A percentile compares a stretch with the other conserved stretches of the same genome.
Evolutionary conservation across 2,888 invertebrate species (phyloP).

Genomic region (Folsomia candida): DNA sequence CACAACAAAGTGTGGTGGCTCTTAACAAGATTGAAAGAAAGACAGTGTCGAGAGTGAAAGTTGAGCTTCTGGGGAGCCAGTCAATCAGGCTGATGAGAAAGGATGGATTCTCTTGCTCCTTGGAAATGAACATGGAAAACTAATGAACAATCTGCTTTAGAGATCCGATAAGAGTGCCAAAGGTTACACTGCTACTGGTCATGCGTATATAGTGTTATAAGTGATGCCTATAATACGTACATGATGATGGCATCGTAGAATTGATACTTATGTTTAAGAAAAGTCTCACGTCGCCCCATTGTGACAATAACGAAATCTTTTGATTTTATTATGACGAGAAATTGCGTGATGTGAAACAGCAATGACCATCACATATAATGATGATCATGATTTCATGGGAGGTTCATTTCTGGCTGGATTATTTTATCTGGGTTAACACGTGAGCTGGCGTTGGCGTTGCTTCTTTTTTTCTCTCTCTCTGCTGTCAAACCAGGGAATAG

Average conservation of each 20-base stretch:
- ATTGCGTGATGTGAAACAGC: background rate
- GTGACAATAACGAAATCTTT: too few relatives aligned
- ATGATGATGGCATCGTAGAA: too few relatives aligned
- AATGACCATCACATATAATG: background rate
- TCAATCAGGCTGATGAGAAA: slow-evolving; percentile 19
- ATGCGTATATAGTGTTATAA: too few relatives aligned
- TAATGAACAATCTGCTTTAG: slow-evolving; percentile 12
- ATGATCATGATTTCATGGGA: background rate
- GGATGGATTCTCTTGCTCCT: slow-evolving; percentile 8
- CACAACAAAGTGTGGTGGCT: background rate
- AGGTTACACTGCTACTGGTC: too few relatives aligned
- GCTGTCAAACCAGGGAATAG: background rate
- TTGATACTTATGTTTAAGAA: too few relatives aligned
- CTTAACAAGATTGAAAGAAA: background rate
- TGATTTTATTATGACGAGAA: too few relatives aligned
- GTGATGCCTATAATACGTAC: too few relatives aligned
- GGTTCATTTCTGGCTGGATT: background rate
- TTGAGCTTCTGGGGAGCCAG: background rate
- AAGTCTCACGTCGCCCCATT: background rate
- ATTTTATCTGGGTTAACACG: slow-evolving; percentile 28
- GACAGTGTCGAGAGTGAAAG: background rate
- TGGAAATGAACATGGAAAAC: background rate
- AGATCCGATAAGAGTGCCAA: background rate
- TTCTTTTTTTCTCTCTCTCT: background rate
- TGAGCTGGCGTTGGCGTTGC: slow-evolving; percentile 2